A percentile compares a stretch with the other conserved stretches of the same genome.
phyloP scores from a whole-genome alignment of 2,888 invertebrate species.

The Myopa testacea region DNA sequence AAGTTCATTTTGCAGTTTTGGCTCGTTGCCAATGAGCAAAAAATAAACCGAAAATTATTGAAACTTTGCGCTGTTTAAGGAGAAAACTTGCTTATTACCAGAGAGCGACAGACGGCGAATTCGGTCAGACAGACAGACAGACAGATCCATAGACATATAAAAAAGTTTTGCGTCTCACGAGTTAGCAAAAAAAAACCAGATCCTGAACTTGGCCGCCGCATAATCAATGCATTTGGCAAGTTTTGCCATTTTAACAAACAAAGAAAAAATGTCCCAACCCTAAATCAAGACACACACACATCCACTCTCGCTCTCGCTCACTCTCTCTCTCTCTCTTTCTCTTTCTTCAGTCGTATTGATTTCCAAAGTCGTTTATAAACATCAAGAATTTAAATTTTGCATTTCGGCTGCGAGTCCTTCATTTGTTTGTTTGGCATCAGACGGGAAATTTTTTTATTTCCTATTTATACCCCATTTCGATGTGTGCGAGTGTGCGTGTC shows the following conservation, averaged over 20 bases:
- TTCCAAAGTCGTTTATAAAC: slow-evolving; percentile 36
- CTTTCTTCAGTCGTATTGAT: slow-evolving; percentile 31
- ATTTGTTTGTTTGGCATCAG: slow-evolving; percentile 20
- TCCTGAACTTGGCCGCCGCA: slow-evolving; percentile 35
- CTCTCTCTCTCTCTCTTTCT: background rate
- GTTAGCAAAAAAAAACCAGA: background rate
- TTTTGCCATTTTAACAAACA: slow-evolving; percentile 15
- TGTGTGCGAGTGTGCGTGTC: slow-evolving; percentile 5
- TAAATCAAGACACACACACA: background rate
- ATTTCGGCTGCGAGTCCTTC: slow-evolving; percentile 8
- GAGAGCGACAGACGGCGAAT: slow-evolving; percentile 9
- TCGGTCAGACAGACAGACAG: slow-evolving; percentile 1
- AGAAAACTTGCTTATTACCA: slow-evolving; percentile 53
- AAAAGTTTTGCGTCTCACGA: slow-evolving; percentile 21
- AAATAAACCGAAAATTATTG: slow-evolving; percentile 63
- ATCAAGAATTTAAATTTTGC: slow-evolving; percentile 37
- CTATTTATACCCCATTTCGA: background rate
- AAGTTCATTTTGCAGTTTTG: slow-evolving; percentile 47
- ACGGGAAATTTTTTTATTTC: slow-evolving; percentile 36
- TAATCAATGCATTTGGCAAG: slow-evolving; percentile 35
- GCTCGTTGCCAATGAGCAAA: slow-evolving; percentile 60
- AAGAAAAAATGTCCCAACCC: background rate
- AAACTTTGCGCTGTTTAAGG: slow-evolving; percentile 62
- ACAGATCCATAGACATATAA: slow-evolving; percentile 19
- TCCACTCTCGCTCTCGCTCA: background rate